Base-by-base conservation (phyloP, 2,797 vertebrate species). In the Mus caroli region DNA sequence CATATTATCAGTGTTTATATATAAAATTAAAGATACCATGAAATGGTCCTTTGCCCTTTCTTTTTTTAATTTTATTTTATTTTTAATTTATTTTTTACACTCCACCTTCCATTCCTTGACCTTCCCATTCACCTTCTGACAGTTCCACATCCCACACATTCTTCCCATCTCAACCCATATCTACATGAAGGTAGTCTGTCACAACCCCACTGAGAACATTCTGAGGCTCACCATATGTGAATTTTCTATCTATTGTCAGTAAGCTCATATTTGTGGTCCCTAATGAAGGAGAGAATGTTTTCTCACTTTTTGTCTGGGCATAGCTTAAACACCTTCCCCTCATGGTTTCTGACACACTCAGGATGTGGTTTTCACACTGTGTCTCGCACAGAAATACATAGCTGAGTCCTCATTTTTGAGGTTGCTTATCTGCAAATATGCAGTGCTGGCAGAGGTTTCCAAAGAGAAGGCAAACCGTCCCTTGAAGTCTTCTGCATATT, bases 331-430 rank as follows among this genome's bases (percentile, higher is more conserved):
- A 60, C 3, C 6, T 58, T 56, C 31, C 6, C 1, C 7, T 69
- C 12, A 15, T 17, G 64, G 10, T 73, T 93, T 75, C 3, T 88
- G 43, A 80, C 34, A 37, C 3, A 0, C 11, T 52, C 64, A 50
- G 84, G 64, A 71, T 93, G 62, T 73, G 52, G 22, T 37, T 60
- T 93, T 31, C 37, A 80, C 82, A 67, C 64, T 88, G 60, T 92
- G 58, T 62, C 91, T 71, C 0, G 13, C n/a, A 88, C 52, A 87
- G 37, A 46, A 73, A 52, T 73, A 71, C 3, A 2, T 6, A 22
- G 60, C 46, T 0, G 6, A 69, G 50, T 87, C 75, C 4, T 83
- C 19, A 20, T 28, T 26, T 8, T 40, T 50, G 40, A 88, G 64
- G 31, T 28, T 52, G 64, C 1, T 88, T 4, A 71, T 78, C 40